Evolutionary conservation across 2,888 invertebrate genomes (phyloP).

Genomic region (Nysson spinosus): DNA sequence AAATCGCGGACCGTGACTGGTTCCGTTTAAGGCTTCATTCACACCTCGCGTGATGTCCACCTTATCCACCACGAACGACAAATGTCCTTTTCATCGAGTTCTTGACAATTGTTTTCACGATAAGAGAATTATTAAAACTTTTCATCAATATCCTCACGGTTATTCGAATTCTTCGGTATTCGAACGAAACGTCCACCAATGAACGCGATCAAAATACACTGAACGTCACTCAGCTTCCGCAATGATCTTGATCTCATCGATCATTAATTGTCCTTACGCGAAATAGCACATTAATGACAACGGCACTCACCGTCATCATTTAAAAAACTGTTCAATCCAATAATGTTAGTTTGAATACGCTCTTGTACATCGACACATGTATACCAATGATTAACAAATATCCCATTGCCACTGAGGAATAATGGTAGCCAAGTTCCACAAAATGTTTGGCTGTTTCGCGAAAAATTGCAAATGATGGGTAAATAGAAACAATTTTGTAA

Average conservation of each 20-base stretch:
- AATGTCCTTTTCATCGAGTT: background rate
- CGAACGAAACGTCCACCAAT: constrained; percentile 22
- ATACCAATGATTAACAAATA: constrained; percentile 10
- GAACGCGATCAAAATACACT: constrained; percentile 17
- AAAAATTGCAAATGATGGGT: background rate
- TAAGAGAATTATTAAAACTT: background rate
- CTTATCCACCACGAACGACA: background rate
- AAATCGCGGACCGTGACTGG: constrained; percentile 45
- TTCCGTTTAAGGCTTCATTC: constrained; percentile 46
- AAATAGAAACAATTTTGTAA: constrained; percentile 6
- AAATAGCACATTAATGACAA: background rate
- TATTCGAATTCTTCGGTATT: background rate
- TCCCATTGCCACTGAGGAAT: background rate
- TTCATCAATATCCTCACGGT: background rate
- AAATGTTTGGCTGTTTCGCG: too few relatives aligned
- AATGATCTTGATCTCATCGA: constrained; percentile 14
- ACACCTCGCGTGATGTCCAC: constrained; percentile 14
- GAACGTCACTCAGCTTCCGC: constrained; percentile 29
- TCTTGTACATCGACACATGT: too few relatives aligned
- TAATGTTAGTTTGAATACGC: too few relatives aligned
- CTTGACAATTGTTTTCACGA: background rate
- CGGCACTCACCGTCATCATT: background rate
- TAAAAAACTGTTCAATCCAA: too few relatives aligned
- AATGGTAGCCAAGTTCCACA: background rate
- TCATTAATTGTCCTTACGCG: constrained; percentile 32